Evolutionary conservation across 2,113 vertebrate genomes (phyloP).

Genomic region (Actenoides hombroni): DNA sequence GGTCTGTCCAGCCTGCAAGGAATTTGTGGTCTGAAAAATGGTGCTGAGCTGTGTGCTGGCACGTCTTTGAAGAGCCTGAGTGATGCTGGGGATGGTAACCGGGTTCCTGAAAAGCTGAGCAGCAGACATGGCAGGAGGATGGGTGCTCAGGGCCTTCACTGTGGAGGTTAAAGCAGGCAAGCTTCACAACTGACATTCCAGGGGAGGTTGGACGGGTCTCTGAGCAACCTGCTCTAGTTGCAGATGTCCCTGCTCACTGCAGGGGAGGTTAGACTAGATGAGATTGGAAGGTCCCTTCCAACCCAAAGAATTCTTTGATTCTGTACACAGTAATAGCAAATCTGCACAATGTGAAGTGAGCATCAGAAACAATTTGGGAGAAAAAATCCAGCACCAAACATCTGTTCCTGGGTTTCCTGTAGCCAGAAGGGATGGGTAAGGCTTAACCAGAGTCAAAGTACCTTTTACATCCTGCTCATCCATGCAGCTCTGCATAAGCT

Average conservation of each 20-base stretch:
- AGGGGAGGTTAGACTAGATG: not conserved
- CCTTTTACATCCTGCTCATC: not conserved
- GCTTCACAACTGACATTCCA: not conserved
- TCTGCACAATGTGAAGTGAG: not conserved
- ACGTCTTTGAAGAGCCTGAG: accelerated
- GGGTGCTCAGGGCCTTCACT: not conserved
- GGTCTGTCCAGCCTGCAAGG: not conserved
- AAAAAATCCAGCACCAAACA: not conserved
- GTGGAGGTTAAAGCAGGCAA: not conserved
- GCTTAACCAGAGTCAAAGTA: not conserved
- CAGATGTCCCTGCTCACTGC: not conserved
- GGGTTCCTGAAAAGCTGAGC: not conserved
- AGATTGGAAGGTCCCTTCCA: not conserved
- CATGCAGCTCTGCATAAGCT: not conserved
- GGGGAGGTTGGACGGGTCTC: not conserved
- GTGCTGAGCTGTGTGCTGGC: accelerated
- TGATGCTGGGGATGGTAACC: accelerated
- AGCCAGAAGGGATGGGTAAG: not conserved
- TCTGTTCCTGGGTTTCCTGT: not conserved
- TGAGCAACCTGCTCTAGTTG: not conserved
- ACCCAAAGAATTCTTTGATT: not conserved
- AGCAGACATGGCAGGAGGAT: accelerated
- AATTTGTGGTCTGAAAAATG: accelerated
- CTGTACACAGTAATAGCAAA: not conserved
- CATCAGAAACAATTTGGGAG: not conserved